Base-by-base conservation (phyloP, 1,140 invertebrate genomes). In the Drosophila mojavensis region DNA sequence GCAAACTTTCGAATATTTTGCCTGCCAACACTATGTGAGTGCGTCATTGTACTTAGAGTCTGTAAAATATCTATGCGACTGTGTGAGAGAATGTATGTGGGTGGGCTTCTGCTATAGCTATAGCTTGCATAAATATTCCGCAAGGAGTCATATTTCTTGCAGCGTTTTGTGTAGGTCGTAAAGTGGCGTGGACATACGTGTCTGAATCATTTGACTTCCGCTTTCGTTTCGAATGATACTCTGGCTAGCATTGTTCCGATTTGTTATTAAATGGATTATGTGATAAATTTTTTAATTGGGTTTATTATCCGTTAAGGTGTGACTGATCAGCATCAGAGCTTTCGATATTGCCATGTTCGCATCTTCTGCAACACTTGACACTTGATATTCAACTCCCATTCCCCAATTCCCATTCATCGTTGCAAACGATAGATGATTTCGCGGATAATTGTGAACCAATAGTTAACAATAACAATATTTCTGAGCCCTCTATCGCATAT, bases 1-100 rank as follows among this genome's bases (percentile, higher is more conserved):
- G 83, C 77, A 88, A 88, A 88, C 83, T 83, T 83, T 88, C 83
- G 76, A 88, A 88, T 88, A 88, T 83, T 88, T 89, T 78, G 68
- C 76, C 69, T 70, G 64, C 75, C 64, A 60, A 24, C 78, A 75
- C 59, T 28, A 17, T 60, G 56, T 53, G 79, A 86, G 75, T 82
- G 65, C 81, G 83, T 79, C 76, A 71, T 85, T 78, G 62, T 85
- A 74, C 65, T 73, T 61, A 75, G 67, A 70, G 58, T 20, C 67
- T 55, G 61, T 55, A 26, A 56, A 48, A 64, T 48, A 17, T 26
- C 6, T 30, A 17, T 50, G 47, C 20, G 20, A 1, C 15, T 59
- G 33, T 81, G 45, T 55, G 43, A 1, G 9, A 9, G 33, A 33
- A 9, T 53, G n/a, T 53, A 24, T 71, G 55, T 68, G 30, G 75